phyloP scores from a whole-genome alignment of 2,113 vertebrate genomes.

The Dipodomys stephensi region DNA sequence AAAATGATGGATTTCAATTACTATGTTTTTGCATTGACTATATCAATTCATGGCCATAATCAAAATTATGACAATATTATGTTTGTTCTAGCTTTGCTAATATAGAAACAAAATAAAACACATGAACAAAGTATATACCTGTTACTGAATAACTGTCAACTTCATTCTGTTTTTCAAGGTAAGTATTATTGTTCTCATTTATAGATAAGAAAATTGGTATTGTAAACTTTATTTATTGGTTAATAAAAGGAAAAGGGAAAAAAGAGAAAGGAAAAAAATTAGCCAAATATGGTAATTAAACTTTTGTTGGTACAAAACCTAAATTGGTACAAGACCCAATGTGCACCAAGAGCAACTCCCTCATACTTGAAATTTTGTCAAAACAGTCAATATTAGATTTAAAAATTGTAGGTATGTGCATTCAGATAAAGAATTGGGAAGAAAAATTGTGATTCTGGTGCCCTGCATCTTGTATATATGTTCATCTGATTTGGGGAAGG shows the following conservation, averaged over 20 bases:
- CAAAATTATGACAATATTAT: slow-evolving; percentile 44
- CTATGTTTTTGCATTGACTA: slow-evolving; percentile 41
- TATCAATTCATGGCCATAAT: slow-evolving; percentile 45
- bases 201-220: slow-evolving; percentile 22
- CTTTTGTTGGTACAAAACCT: background rate
- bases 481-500: no score
- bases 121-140: slow-evolving; percentile 15
- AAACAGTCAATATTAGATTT: background rate
- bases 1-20: slow-evolving; percentile 55
- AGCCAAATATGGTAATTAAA: background rate
- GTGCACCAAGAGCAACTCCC: background rate
- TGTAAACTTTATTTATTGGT: background rate
- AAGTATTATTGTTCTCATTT: slow-evolving; percentile 22
- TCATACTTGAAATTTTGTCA: background rate
- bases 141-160: background rate
- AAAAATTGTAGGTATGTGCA: slow-evolving; percentile 2
- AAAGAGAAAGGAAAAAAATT: background rate
- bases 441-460: background rate
- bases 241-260: slow-evolving; percentile 32
- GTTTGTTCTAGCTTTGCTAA: slow-evolving; percentile 35
- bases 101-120: slow-evolving; percentile 30
- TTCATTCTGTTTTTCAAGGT: slow-evolving; percentile 40
- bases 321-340: background rate
- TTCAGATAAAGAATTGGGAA: slow-evolving; percentile 16
- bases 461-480: no score